These are phyloP conservation scores for Holcopasites calliopsidis DNA, from an alignment of 1,140 invertebrate genomes.

Conservation along the genomic window DNA sequence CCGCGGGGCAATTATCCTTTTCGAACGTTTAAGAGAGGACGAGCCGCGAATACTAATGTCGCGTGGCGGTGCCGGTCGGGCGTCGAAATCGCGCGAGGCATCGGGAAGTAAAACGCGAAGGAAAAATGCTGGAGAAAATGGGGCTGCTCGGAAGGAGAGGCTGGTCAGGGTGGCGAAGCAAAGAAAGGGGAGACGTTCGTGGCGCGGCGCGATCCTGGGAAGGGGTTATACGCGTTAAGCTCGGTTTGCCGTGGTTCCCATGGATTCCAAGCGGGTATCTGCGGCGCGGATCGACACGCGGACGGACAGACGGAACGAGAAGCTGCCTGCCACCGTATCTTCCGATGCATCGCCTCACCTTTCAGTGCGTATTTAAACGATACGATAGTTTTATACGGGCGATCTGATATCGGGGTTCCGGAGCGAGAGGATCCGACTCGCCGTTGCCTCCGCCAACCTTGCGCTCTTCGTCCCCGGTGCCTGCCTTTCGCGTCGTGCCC, in stretches of 20 bases:
- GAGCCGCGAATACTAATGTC: slow-evolving; percentile 54
- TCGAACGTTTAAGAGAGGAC: slow-evolving; percentile 35
- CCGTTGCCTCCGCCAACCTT: not conserved
- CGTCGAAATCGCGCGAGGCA: not conserved
- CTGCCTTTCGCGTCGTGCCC: slow-evolving; percentile 39
- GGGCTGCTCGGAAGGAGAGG: not conserved
- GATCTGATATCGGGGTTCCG: slow-evolving; percentile 78
- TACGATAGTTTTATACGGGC: slow-evolving; percentile 81
- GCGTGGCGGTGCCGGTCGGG: slow-evolving; percentile 39
- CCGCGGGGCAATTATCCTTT: slow-evolving; percentile 43
- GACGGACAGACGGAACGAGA: slow-evolving; percentile 48
- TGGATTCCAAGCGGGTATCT: slow-evolving; percentile 79
- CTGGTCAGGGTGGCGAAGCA: not conserved
- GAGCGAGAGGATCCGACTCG: slow-evolving; percentile 67
- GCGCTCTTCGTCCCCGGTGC: slow-evolving; percentile 22
- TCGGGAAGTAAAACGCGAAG: not conserved
- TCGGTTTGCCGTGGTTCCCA: slow-evolving; percentile 77
- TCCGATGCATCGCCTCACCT: slow-evolving; percentile 80
- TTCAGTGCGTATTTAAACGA: slow-evolving; percentile 81
- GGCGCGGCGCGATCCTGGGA: slow-evolving; percentile 48
- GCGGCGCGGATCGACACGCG: slow-evolving; percentile 77
- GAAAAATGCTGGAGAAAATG: not conserved
- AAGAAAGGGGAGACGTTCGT: slow-evolving; percentile 10
- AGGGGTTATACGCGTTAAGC: slow-evolving; percentile 76
- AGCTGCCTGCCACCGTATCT: slow-evolving; percentile 78